Evolutionary conservation across 2,888 invertebrate genomes (phyloP).

Genomic region (Scaptomyza parva): DNA sequence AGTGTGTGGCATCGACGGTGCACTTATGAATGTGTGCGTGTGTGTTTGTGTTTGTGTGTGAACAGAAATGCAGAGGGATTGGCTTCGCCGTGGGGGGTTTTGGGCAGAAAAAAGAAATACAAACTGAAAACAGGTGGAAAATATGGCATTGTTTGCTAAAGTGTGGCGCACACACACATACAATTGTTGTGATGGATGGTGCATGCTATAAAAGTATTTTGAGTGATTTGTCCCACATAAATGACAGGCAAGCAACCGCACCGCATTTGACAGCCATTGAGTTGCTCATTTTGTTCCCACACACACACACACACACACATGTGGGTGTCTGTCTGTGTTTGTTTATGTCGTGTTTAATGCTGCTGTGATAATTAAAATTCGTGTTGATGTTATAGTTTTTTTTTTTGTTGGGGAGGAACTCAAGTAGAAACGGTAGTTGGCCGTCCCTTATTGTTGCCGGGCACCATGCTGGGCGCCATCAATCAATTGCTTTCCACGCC

Average conservation of each 20-base stretch:
- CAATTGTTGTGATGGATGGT: slow-evolving; percentile 13
- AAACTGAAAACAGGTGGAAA: slow-evolving; percentile 14
- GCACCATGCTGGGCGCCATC: slow-evolving; percentile 23
- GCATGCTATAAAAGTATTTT: slow-evolving; percentile 27
- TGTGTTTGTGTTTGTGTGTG: not conserved
- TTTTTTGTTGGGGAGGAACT: too few relatives aligned
- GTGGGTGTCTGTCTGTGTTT: too few relatives aligned
- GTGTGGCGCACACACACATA: not conserved
- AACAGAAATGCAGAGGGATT: slow-evolving; percentile 14
- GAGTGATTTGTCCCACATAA: slow-evolving; percentile 33
- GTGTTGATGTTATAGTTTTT: slow-evolving; percentile 20
- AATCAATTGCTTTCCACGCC: slow-evolving; percentile 36
- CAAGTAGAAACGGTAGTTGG: not conserved
- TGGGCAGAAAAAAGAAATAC: slow-evolving; percentile 9
- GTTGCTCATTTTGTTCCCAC: not conserved
- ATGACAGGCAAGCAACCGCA: not conserved
- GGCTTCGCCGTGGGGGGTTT: slow-evolving; percentile 1
- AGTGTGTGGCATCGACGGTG: slow-evolving; percentile 21
- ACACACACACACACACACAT: slow-evolving; percentile 4
- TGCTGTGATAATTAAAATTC: slow-evolving; percentile 43
- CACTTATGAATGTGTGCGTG: slow-evolving; percentile 5
- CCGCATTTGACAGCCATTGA: not conserved
- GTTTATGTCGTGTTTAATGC: not conserved
- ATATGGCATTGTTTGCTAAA: slow-evolving; percentile 5
- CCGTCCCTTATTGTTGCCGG: not conserved